Evolutionary conservation across 2,113 vertebrate genomes (phyloP), one percentile per base, ranked within the genome.

Genomic region (Caranx melampygus): DNA sequence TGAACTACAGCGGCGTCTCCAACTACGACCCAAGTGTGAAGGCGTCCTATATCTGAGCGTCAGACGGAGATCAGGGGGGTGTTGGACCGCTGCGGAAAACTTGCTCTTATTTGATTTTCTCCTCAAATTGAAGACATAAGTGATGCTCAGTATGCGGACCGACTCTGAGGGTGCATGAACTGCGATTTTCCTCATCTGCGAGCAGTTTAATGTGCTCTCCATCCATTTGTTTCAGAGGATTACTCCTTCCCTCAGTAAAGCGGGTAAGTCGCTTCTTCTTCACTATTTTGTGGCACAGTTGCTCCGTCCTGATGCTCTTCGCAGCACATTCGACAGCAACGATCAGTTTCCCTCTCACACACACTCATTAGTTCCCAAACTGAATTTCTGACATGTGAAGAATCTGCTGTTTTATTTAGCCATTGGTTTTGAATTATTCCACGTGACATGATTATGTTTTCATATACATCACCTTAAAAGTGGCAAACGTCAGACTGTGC

Each of bases 191-290:
- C 69, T 62, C 61, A 44, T 65, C 15, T 77, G 71, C 51, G 73
- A 66, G 67, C 90, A 87, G 84, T 87, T 90, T 83, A 54, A 86
- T 87, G 87, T 82, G 81, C 82, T 72, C 69, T 73, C 87, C 47
- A 78, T 74, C 76, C 58, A 26, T 71, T 49, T 54, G 34, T 58
- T 34, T 67, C 62, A 69, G 69, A 89, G 81, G 78, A 87, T 83
- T 77, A 67, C 71, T 66, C 75, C 55, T 82, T 79, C 67, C 45
- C 68, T 75, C 85, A 44, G 40, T 76, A 37, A 81, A 47, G 74
- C 90, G 90, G 91, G 92, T 92, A 84, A 93, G 92, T 88, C 63
- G 15, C 80, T 54, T 59, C 11, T 34, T 62, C 40, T 58, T 51
- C 42, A 54, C 58, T 61, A 55, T 87, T 82, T 72, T 63, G 42